Base-by-base conservation (phyloP, 2,888 invertebrate species). In the Zaprionus lineosus region DNA sequence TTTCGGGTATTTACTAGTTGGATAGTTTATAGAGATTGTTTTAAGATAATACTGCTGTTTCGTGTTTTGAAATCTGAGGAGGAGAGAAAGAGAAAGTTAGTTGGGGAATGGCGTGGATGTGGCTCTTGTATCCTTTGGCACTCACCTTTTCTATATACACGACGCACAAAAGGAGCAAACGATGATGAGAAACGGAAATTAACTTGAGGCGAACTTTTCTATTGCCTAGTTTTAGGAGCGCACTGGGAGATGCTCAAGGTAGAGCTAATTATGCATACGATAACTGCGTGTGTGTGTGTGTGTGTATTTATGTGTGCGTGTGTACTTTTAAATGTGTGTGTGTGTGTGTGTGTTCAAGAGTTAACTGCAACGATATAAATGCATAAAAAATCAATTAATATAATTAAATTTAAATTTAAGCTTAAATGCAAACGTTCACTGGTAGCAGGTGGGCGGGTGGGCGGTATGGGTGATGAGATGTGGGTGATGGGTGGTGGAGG, bases 381-480 rank as follows among this genome's bases (percentile, higher is more conserved):
- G 11, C 44, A 53, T 63, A 57, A 53, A 66, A 85, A 83, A 85
- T 75, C 74, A 79, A 85, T 85, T 83, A 70, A 74, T 79, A 81
- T 81, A 81, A 81, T 81, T 81, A 21, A 85, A 85, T 81, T 81
- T 76, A 83, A 83, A 75, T 63, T 43, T 24, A 24, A 1, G 24
- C 24, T n/a, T n/a, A 50, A 52, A 75, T 65, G 59, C 64, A 59
- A 41, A 19, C 8, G 3, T 19, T 28, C 8, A 21, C n/a, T n/a
- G 12, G 9, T 6, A 51, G 26, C 9, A 19, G 33, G 26, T n/a
- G 7, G 21, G 8, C 16, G 7, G 24, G 19, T n/a, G n/a, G n/a
- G n/a, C n/a, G n/a, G n/a, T n/a, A n/a, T n/a, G n/a, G n/a, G n/a
- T n/a, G n/a, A n/a, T n/a, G 24, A 2, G 24, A 24, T 5, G 5